Evolutionary conservation across 35 echinoderm and acorn worm species (phyloP).

Genomic region (Hemicentrotus pulcherrimus): DNA sequence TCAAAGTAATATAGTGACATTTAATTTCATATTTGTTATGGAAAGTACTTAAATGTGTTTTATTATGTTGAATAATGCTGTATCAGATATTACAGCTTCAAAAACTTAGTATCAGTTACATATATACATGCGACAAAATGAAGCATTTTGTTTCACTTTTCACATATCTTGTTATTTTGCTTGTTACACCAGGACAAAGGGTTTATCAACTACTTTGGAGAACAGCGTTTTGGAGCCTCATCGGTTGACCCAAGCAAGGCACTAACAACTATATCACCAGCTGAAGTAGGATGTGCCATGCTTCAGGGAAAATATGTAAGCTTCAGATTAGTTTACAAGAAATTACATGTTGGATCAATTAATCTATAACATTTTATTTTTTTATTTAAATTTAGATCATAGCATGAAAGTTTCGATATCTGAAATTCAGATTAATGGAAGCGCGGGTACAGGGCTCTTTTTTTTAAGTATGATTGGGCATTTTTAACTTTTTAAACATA

Average conservation of each 20-base stretch:
- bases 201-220: constrained; percentile 92
- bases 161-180: not conserved
- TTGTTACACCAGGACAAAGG: constrained; percentile 63
- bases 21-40: no score
- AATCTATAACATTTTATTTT: no score
- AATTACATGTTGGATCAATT: no score
- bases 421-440: not conserved
- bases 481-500: not conserved
- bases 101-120: no score
- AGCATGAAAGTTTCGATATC: no score
- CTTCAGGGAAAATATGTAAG: constrained; percentile 79
- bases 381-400: no score
- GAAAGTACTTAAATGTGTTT: no score
- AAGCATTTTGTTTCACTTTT: not conserved
- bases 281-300: constrained; percentile 70
- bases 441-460: not conserved
- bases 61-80: no score
- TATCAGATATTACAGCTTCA: no score
- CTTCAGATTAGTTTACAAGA: not conserved
- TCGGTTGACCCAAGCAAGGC: constrained; percentile 30
- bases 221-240: constrained; percentile 79
- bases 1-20: no score
- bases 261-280: constrained; percentile 45
- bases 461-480: not conserved
- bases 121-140: not conserved